Evolutionary conservation across 2,113 vertebrate genomes (phyloP), one percentile per base, ranked within the genome.

Genomic region (Spilogale gracilis): DNA sequence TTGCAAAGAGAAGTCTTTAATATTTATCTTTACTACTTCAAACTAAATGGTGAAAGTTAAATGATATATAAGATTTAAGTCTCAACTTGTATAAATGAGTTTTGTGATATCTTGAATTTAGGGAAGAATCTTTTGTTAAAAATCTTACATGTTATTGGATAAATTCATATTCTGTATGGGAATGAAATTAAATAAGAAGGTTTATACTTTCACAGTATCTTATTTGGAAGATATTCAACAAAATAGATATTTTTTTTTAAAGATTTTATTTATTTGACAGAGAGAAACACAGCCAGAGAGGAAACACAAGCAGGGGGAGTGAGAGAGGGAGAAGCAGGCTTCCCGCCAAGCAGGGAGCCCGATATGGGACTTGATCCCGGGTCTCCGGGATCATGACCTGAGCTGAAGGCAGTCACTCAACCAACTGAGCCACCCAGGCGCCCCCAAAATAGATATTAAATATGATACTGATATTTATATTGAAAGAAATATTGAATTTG

Each of bases 31-130:
- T 54, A 74, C 18, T 65, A 92, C 45, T 61, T 78, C 50, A 88
- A 88, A 6, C 54, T 73, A 80, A 89, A 58, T 58, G 9, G 25
- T 79, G 43, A 80, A 58, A 52, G 3, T 83, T 89, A 93, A 79
- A 76, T 63, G 16, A 52, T 71, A 9, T 48, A 74, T 60, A 54
- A 48, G n/a, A 71, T 43, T 63, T 94, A 83, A 54, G 6, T 89
- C 13, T 91, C 27, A 93, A 88, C 17, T 89, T 45, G 8, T 84
- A 65, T 38, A 65, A 54, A 6, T 48, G 20, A n/a, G 32, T 92
- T 92, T 95, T 95, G 48, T 67, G 60, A 27, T 78, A 69, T 56
- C 16, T 86, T 71, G 23, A 95, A 95, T 67, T 93, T 93, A 21
- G 17, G 21, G 6, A 81, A 94, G 18, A 43, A 65, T 45, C 1